Conservation (phyloP, 2,888 invertebrate genomes). For the Sminthurinus aureus region DNA sequence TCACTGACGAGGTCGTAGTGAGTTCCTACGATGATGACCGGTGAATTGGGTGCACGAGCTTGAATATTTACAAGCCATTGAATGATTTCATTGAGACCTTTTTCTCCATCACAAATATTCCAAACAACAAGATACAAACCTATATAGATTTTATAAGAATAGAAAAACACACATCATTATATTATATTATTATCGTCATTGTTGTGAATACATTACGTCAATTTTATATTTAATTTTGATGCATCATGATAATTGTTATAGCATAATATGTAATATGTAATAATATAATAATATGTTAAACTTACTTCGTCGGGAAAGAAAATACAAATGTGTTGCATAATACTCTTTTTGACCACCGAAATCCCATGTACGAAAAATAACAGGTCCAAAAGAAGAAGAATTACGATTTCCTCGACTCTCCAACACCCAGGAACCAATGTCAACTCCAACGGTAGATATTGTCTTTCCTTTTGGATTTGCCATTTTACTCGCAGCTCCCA, state of each 20-base stretch:
- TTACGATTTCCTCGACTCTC: slow-evolving; percentile 80
- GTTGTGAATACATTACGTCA: not conserved
- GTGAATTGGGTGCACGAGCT: slow-evolving; percentile 88
- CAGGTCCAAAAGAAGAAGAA: slow-evolving; percentile 76
- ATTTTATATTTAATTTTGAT: not conserved
- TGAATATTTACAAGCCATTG: slow-evolving; percentile 97
- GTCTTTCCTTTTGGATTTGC: slow-evolving; percentile 76
- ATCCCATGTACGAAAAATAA: slow-evolving; percentile 97
- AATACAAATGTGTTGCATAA: slow-evolving; percentile 98
- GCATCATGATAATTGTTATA: not conserved
- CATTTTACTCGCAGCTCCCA: slow-evolving; percentile 69
- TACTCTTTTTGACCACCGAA: slow-evolving; percentile 98
- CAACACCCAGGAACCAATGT: slow-evolving; percentile 94
- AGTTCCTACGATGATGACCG: slow-evolving; percentile 95
- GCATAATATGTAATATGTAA: too few species aligned
- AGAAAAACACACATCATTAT: too few species aligned
- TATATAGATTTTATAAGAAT: too few species aligned
- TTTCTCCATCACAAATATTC: slow-evolving; percentile 90
- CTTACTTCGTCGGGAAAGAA: slow-evolving; percentile 86
- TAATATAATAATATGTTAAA: too few species aligned
- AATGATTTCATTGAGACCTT: slow-evolving; percentile 87
- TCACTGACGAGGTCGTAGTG: slow-evolving; percentile 88
- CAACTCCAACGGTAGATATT: slow-evolving; percentile 96
- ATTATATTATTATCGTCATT: not conserved
- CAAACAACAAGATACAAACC: slow-evolving; percentile 90